A percentile compares a stretch with the other conserved stretches of the same genome.
These are phyloP conservation scores for Enteromius treurensis DNA, from an alignment of 2,797 vertebrate species.

Conservation along the genomic window DNA sequence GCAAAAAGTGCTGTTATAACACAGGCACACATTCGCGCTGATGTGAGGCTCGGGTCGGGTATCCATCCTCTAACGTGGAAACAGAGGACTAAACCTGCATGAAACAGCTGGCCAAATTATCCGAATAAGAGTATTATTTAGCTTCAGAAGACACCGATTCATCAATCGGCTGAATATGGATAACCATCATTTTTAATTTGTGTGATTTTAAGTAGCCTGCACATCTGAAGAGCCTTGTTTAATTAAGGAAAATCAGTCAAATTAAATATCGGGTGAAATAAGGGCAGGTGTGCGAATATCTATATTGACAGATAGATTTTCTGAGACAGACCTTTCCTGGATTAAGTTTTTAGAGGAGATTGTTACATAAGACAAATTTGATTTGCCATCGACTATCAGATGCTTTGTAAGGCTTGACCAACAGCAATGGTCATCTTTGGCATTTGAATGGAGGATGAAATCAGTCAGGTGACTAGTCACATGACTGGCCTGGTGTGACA, in stretches of 20 bases:
- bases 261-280: background rate
- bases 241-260: background rate
- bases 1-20: too few species aligned
- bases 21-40: too few species aligned
- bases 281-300: constrained; percentile 7
- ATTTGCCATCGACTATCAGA: background rate
- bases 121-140: background rate
- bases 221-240: background rate
- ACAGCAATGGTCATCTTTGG: background rate
- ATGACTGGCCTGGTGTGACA: constrained; percentile 20
- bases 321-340: background rate
- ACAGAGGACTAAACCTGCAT: background rate
- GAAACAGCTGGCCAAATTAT: too few species aligned
- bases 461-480: background rate
- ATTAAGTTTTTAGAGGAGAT: background rate
- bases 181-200: background rate
- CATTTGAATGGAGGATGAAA: background rate
- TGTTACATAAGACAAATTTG: background rate
- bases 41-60: too few species aligned
- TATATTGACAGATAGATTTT: background rate
- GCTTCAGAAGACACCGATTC: background rate
- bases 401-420: background rate
- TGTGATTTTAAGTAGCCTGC: background rate
- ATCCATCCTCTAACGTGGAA: too few species aligned
- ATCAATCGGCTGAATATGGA: background rate